phyloP scores from a whole-genome alignment of 2,888 invertebrate genomes.

The Zygaena filipendulae region DNA sequence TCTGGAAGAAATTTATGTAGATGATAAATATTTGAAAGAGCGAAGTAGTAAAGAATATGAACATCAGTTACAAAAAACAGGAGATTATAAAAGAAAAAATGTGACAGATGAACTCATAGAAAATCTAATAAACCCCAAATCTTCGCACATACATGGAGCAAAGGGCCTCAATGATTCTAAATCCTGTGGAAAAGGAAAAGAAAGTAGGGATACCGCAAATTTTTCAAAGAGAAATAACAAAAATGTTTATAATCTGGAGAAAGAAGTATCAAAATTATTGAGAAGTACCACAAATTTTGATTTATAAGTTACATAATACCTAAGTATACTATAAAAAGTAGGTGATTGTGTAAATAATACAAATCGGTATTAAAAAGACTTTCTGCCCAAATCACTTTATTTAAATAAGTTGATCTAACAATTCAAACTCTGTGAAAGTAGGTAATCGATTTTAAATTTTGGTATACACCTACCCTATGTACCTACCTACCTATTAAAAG shows the following conservation, averaged over 20 bases:
- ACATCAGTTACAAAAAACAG: slow-evolving; percentile 22
- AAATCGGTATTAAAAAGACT: too few relatives aligned
- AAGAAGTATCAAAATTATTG: slow-evolving; percentile 45
- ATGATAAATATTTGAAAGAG: slow-evolving; percentile 24
- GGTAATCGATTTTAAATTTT: too few relatives aligned
- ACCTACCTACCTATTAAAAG: too few relatives aligned
- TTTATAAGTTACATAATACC: slow-evolving; percentile 25
- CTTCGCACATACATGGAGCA: slow-evolving; percentile 21
- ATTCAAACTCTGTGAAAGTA: too few relatives aligned
- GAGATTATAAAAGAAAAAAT: slow-evolving; percentile 24
- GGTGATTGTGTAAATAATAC: too few relatives aligned
- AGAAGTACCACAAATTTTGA: slow-evolving; percentile 30
- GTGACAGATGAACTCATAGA: slow-evolving; percentile 33
- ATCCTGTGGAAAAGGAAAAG: slow-evolving; percentile 24
- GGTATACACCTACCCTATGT: too few relatives aligned
- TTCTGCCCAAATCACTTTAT: too few relatives aligned
- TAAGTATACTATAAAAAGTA: too few relatives aligned
- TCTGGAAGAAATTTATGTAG: slow-evolving; percentile 19
- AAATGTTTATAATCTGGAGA: slow-evolving; percentile 34
- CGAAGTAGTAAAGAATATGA: slow-evolving; percentile 20
- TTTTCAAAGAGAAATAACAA: slow-evolving; percentile 29
- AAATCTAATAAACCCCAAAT: slow-evolving; percentile 30
- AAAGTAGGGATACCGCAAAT: slow-evolving; percentile 13
- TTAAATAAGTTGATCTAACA: too few relatives aligned
- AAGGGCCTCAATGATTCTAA: too few relatives aligned